Evolutionary conservation across 2,113 vertebrate genomes (phyloP), one percentile per base, ranked within the genome.

Genomic region (Chionomys nivalis): DNA sequence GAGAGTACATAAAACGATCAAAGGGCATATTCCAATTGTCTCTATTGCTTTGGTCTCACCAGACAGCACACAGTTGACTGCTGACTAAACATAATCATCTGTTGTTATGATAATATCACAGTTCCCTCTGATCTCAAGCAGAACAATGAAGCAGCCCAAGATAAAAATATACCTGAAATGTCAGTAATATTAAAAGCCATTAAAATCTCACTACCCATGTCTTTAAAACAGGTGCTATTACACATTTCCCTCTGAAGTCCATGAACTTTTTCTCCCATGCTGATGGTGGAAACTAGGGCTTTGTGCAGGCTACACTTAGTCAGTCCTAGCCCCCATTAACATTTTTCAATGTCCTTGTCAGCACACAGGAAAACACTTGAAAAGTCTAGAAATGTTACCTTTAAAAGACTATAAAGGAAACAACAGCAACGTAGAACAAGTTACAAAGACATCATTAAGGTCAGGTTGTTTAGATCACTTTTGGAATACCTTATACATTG

Each of bases 361-460:
- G 95, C n/a, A 96, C 26, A 91, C 83, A 70, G 61, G 23, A 28
- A 97, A 97, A 33, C 52, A 90, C 61, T 86, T 42, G 7, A 58
- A 86, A 97, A 97, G 49, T 91, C 42, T 79, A 95, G 66, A 96
- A 96, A 87, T 93, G 8, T 44, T 94, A 92, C 26, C 90, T 95
- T 92, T 2, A 58, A 89, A 86, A 86, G 42, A 85, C 81, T 63
- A 77, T 28, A 73, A 91, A 87, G 55, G 36, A 95, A 97, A 93
- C 12, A 86, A 14, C 75, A 93, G 85, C 68, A 96, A 89, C 87
- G 87, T 58, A 65, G 24, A 95, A 96, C 77, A 93, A 96, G 49
- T 49, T 77, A 94, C 6, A 58, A 89, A 82, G 83, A 79, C n/a
- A 86, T 82, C 28, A 85, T 91, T 90, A 97, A 94, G 31, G 63